Percentiles rank a stretch among this genome's conserved stretches.
Conservation (phyloP, 2,797 vertebrate species). For the Characodon lateralis region DNA sequence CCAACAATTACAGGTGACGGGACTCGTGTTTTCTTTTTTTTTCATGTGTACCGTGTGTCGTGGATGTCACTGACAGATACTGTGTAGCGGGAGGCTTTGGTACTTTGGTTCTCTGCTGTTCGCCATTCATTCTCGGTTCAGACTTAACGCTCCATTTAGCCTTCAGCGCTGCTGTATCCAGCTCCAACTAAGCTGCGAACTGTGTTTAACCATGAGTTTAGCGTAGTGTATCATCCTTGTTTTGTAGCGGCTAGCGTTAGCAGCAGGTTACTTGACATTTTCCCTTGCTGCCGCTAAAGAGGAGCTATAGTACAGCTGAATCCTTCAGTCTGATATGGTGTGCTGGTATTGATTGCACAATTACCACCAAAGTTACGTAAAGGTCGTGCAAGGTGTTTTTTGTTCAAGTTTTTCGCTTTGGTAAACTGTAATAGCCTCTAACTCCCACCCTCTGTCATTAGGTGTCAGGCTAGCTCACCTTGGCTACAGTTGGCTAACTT, state of each 20-base stretch:
- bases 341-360: neutral
- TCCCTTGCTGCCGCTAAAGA: conserved; percentile 29
- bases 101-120: conserved; percentile 32
- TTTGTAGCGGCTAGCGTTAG: conserved; percentile 51
- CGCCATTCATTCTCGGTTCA: conserved; percentile 56
- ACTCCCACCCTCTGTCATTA: conserved; percentile 3
- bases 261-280: conserved; percentile 18
- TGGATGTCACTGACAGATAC: conserved; percentile 33
- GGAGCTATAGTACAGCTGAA: conserved; percentile 35
- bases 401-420: neutral
- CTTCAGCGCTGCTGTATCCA: neutral
- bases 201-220: neutral
- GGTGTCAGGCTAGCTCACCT: conserved; percentile 17
- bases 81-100: conserved; percentile 14
- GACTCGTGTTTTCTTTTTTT: too few species aligned
- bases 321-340: neutral
- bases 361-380: conserved; percentile 6
- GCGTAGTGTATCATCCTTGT: conserved; percentile 3
- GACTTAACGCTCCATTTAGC: conserved; percentile 7
- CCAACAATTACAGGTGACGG: conserved; percentile 89
- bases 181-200: neutral
- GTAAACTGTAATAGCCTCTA: neutral
- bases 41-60: conserved; percentile 3
- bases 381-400: neutral
- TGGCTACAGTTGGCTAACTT: conserved; percentile 48